Percentiles rank a stretch among this genome's conserved stretches.
Evolutionary conservation across 2,888 invertebrate species (phyloP).

Genomic region (Tetanocera ferruginea): DNA sequence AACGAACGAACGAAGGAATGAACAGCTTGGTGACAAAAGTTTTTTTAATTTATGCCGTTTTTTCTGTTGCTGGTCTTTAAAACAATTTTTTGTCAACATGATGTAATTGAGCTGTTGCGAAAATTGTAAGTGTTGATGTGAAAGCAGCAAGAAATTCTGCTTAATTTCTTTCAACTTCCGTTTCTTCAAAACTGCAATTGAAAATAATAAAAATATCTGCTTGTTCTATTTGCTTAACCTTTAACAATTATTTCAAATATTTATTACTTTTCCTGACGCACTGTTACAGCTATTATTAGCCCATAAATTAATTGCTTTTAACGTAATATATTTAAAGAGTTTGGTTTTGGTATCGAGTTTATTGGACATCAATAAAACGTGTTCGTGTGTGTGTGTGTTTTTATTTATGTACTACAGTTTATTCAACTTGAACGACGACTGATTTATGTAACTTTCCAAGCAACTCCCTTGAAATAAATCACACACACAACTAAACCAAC

Average conservation of each 20-base stretch:
- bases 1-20: too few relatives aligned
- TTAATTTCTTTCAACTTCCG: too few relatives aligned
- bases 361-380: neutral
- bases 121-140: too few relatives aligned
- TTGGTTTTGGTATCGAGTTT: neutral
- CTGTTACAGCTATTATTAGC: neutral
- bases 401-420: neutral
- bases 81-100: neutral
- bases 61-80: neutral
- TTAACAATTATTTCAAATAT: too few relatives aligned
- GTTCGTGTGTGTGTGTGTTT: too few relatives aligned
- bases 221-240: too few relatives aligned
- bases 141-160: too few relatives aligned
- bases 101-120: too few relatives aligned
- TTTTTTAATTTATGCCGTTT: neutral
- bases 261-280: too few relatives aligned
- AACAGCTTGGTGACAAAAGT: neutral
- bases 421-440: neutral
- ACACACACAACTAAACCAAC: neutral
- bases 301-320: neutral
- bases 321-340: neutral
- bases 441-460: conserved; percentile 18
- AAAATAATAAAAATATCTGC: too few relatives aligned
- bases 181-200: too few relatives aligned
- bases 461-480: conserved; percentile 4